Evolutionary conservation across 1,140 invertebrate species (phyloP), one percentile per base, ranked within the genome.

Genomic region (Aricia agestis): DNA sequence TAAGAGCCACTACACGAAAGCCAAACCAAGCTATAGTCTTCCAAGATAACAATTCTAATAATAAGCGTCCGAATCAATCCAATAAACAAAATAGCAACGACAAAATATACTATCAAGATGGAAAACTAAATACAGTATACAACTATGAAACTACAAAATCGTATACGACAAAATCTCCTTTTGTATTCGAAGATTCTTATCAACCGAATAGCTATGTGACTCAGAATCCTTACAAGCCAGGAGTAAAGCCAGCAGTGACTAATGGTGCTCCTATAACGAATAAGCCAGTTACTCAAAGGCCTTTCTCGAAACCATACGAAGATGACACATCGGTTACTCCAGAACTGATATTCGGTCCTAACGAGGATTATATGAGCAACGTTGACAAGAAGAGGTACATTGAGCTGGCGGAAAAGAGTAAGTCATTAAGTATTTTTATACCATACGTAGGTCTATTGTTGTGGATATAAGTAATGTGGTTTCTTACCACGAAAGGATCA

Each of bases 221-320:
- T 0, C 70, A 76, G 7, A 82, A 78, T 69, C 82, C 83, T 2
- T 77, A 78, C 31, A 74, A 78, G 13, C 81, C 83, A 7, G 86
- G 86, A 0, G 85, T 90, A 0, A 82, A 69, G 68, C 88, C 88
- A 0, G 78, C 76, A 0, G 63, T 78, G 1, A 78, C 80, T 0
- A 77, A 85, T 61, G 77, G 80, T 32, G 85, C 85, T 0, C 86
- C 88, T 0, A 90, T 90, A 15, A 90, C 88, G 0, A 90, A 90
- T 68, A 86, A 66, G 63, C 87, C 87, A 1, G 69, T 75, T 0
- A 79, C 79, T 1, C 45, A 74, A 58, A 70, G 63, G 69, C 77
- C 74, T n/a, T 32, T 67, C 69, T 57, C 65, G 25, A 57, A 17
- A 72, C 41, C 15, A 18, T 5, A 9, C 17, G 68, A 68, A 7